Evolutionary conservation across 1,140 invertebrate genomes (phyloP).

Genomic region (Scaptomyza montana): DNA sequence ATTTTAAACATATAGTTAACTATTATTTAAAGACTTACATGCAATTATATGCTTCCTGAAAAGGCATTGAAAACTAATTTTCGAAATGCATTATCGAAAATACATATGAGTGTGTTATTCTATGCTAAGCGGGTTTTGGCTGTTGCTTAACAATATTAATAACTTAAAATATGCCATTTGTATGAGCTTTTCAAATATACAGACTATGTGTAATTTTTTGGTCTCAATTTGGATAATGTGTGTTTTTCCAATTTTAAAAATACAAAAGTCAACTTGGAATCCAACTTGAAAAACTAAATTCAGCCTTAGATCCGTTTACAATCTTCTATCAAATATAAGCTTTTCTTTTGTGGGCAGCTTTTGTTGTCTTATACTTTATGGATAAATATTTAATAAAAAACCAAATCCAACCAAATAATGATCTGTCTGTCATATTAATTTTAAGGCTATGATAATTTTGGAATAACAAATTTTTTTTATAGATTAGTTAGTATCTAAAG

Average conservation of each 20-base stretch:
- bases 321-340: constrained; percentile 2
- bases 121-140: constrained; percentile 32
- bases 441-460: no score
- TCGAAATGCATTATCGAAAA: constrained; percentile 34
- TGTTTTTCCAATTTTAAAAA: constrained; percentile 29
- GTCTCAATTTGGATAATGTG: constrained; percentile 67
- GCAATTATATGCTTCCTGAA: neutral
- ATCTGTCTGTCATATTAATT: no score
- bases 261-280: constrained; percentile 50
- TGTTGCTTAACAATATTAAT: constrained; percentile 10
- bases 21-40: constrained; percentile 16
- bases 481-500: no score
- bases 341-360: neutral
- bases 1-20: constrained; percentile 2
- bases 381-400: neutral
- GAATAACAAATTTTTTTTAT: no score
- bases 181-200: neutral
- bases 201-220: constrained; percentile 52
- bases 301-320: constrained; percentile 44
- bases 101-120: constrained; percentile 23
- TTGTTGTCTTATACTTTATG: neutral
- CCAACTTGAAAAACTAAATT: constrained; percentile 29
- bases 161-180: constrained; percentile 5
- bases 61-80: constrained; percentile 1
- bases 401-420: no score